Conservation (phyloP, 2,797 vertebrate species). For the Pygocentrus nattereri region DNA sequence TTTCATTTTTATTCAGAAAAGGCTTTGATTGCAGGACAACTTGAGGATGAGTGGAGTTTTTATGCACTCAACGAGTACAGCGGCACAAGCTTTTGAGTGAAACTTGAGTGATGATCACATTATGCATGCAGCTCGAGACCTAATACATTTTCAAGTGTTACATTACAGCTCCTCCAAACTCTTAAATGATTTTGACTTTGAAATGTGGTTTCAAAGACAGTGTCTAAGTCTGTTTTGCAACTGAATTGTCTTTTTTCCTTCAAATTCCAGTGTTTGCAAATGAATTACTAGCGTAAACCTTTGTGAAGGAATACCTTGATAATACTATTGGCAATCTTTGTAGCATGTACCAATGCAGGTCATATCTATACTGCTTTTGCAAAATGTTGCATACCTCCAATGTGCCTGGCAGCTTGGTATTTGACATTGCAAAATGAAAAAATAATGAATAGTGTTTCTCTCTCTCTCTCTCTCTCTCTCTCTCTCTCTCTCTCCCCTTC, state of each 20-base stretch:
- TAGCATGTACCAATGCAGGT: not conserved
- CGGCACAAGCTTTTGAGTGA: constrained; percentile 12
- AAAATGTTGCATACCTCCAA: constrained; percentile 13
- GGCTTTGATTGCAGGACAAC: constrained; percentile 37
- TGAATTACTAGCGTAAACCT: not conserved
- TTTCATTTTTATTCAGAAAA: constrained; percentile 3
- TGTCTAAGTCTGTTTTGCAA: not conserved
- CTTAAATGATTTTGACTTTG: constrained; percentile 21
- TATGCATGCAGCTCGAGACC: constrained; percentile 21
- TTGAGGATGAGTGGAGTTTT: constrained; percentile 14
- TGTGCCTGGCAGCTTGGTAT: constrained; percentile 47
- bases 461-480: not conserved
- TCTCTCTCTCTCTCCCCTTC: not conserved
- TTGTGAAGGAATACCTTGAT: not conserved
- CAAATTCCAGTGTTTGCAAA: not conserved
- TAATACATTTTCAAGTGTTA: constrained; percentile 37
- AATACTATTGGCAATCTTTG: not conserved
- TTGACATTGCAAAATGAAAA: constrained; percentile 43
- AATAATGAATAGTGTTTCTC: constrained; percentile 11
- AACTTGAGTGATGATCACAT: constrained; percentile 40
- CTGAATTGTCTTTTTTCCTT: not conserved
- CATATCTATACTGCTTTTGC: constrained; percentile 11
- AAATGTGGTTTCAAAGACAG: not conserved
- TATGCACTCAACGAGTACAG: constrained; percentile 4
- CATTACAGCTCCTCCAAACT: constrained; percentile 17